Conservation (phyloP, 2,797 vertebrate genomes). For the Paramormyrops hopkinsi region DNA sequence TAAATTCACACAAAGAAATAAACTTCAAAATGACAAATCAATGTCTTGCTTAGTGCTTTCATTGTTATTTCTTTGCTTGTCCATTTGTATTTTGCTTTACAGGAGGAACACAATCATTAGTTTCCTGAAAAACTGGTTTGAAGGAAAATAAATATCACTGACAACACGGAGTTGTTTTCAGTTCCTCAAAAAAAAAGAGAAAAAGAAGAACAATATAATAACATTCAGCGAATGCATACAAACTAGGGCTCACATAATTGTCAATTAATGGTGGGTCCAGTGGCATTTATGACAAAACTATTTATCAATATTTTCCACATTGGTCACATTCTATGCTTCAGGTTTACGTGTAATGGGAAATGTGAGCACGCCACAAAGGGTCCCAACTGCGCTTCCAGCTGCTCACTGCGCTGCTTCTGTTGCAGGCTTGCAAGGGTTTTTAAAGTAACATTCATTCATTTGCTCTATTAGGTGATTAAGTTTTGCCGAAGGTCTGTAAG, state of each 20-base stretch:
- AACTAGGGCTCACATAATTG: not conserved
- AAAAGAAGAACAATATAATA: not conserved
- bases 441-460: not conserved
- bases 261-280: not conserved
- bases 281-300: not conserved
- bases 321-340: not conserved
- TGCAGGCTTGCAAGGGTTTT: not conserved
- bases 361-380: not conserved
- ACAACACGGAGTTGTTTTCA: not conserved
- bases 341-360: not conserved
- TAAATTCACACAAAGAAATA: constrained; percentile 9
- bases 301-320: not conserved
- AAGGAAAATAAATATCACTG: not conserved
- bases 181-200: not conserved
- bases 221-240: not conserved
- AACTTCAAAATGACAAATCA: constrained; percentile 18
- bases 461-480: not conserved
- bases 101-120: not conserved
- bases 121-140: not conserved
- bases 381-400: not conserved
- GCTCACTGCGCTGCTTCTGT: no score
- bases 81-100: not conserved
- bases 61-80: constrained; percentile 3
- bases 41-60: constrained; percentile 8
- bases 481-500: not conserved